phyloP scores from a whole-genome alignment of 2,113 vertebrate genomes.

The Sceloporus tristichus region DNA sequence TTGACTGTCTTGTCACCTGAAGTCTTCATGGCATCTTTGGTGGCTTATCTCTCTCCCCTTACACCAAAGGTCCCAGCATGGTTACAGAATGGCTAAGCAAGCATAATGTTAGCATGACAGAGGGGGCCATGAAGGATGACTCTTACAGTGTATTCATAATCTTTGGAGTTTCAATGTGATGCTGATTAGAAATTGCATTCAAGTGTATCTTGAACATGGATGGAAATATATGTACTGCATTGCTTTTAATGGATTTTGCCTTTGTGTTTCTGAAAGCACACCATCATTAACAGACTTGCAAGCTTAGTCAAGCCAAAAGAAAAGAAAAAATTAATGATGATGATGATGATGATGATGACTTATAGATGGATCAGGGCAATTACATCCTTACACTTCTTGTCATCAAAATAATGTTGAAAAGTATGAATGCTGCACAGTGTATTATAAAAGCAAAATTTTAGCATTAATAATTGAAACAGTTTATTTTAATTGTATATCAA shows the following conservation, averaged over 20 bases:
- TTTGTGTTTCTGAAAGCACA: slow-evolving; percentile 6
- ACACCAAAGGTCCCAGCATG: no score
- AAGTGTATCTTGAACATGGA: background rate
- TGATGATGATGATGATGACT: no score
- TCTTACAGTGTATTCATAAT: no score
- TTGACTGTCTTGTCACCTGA: no score
- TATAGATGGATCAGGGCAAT: slow-evolving; percentile 15
- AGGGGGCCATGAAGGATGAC: no score
- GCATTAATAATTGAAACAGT: slow-evolving; percentile 20
- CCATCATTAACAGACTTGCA: slow-evolving; percentile 4
- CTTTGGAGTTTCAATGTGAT: slow-evolving; percentile 1
- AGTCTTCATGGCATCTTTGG: no score
- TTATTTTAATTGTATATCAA: slow-evolving; percentile 9
- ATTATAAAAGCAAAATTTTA: background rate
- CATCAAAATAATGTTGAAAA: slow-evolving; percentile 4
- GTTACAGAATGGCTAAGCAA: no score
- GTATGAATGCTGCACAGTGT: background rate
- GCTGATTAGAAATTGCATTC: background rate
- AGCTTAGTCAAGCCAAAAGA: slow-evolving; percentile 2
- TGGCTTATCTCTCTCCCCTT: no score
- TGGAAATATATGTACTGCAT: slow-evolving; percentile 1
- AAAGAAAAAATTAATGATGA: no score
- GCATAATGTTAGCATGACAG: no score
- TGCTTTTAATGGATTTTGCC: slow-evolving; percentile 16
- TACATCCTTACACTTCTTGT: background rate